These are phyloP conservation scores for Ictidomys tridecemlineatus DNA, from an alignment of 2,113 vertebrate genomes.

Conservation along the genomic window DNA sequence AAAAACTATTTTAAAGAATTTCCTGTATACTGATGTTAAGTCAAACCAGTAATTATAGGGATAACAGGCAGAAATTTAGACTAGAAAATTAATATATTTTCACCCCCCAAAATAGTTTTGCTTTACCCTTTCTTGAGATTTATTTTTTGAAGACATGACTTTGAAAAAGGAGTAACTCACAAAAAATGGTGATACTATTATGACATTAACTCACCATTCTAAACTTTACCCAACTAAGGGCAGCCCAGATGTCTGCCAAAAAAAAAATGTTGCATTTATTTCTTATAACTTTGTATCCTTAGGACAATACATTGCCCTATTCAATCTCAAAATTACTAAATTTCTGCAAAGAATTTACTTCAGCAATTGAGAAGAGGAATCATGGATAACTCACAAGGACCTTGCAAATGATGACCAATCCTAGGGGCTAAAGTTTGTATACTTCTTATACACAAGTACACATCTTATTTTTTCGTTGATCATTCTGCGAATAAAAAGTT, in stretches of 20 bases:
- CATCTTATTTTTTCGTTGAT: constrained; percentile 9
- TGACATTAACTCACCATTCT: constrained; percentile 56
- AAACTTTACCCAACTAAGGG: not conserved
- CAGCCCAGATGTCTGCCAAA: not conserved
- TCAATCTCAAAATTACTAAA: constrained; percentile 42
- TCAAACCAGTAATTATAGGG: constrained; percentile 84
- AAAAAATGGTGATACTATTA: constrained; percentile 48
- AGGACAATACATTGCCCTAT: not conserved
- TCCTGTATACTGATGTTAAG: constrained; percentile 73
- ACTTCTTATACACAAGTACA: not conserved
- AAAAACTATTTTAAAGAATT: constrained; percentile 87
- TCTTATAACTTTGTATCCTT: not conserved
- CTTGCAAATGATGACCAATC: constrained; percentile 35
- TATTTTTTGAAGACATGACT: constrained; percentile 54
- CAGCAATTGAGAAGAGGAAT: constrained; percentile 6
- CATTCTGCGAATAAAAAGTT: not conserved
- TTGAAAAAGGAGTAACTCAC: constrained; percentile 56
- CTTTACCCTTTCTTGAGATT: constrained; percentile 55
- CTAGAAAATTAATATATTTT: constrained; percentile 77
- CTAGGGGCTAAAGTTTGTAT: not conserved
- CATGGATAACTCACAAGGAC: constrained; percentile 35
- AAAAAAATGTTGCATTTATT: constrained; percentile 27
- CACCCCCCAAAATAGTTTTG: constrained; percentile 56
- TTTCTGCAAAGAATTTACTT: constrained; percentile 51
- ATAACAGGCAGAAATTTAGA: constrained; percentile 75